Conservation (phyloP, 2,888 invertebrate species). For the Hedychridium roseum region DNA sequence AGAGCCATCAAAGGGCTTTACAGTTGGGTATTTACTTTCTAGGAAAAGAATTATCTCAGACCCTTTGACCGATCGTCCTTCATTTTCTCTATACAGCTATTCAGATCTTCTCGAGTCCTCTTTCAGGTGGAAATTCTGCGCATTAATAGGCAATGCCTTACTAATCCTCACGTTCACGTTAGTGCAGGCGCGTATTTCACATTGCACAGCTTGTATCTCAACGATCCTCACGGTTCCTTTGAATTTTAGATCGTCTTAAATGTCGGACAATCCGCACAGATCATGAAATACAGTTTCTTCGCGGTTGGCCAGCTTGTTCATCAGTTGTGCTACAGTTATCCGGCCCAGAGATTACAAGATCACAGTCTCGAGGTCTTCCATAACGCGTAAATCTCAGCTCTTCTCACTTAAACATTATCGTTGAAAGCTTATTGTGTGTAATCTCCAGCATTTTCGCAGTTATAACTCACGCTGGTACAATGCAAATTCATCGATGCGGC, state of each 20-base stretch:
- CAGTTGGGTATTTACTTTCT: background rate
- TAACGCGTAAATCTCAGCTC: background rate
- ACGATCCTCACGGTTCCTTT: background rate
- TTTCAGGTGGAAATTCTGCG: background rate
- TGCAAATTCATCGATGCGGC: too few species aligned
- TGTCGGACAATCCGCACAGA: slow-evolving; percentile 2
- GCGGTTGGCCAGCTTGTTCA: slow-evolving; percentile 1
- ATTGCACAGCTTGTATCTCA: background rate
- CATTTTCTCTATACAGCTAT: background rate
- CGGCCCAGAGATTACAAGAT: slow-evolving; percentile 3
- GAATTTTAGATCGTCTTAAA: slow-evolving; percentile 4
- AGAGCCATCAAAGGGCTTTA: background rate
- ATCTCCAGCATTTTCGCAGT: too few species aligned
- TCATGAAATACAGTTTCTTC: slow-evolving; percentile 1
- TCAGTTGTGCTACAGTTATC: slow-evolving; percentile 1
- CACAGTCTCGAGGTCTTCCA: slow-evolving; percentile 1
- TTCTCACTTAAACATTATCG: too few species aligned
- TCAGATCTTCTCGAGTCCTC: background rate
- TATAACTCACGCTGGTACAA: too few species aligned
- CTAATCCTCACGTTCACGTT: slow-evolving; percentile 1
- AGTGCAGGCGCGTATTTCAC: background rate
- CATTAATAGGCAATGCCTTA: slow-evolving; percentile 2
- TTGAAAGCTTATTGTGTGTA: too few species aligned
- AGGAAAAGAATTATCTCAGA: background rate
- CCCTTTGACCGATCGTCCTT: background rate